phyloP scores from a whole-genome alignment of 2,797 vertebrate genomes.

The Dermochelys coriacea region DNA sequence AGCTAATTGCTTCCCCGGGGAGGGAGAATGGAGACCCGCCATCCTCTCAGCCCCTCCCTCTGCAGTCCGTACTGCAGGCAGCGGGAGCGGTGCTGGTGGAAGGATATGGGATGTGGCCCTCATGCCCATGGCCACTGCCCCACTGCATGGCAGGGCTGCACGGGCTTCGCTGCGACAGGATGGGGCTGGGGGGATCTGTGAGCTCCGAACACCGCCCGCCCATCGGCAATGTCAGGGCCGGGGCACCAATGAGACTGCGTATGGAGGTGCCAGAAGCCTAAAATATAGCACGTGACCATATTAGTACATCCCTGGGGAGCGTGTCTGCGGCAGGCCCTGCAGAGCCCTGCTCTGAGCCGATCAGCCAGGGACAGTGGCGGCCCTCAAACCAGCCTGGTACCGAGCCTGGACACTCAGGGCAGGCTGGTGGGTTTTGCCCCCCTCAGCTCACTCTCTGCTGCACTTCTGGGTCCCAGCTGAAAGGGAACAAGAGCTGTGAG shows the following conservation, averaged over 20 bases:
- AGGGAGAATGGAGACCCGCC: too few species aligned
- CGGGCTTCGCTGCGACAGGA: too few species aligned
- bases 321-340: too few species aligned
- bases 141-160: too few species aligned
- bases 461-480: neutral
- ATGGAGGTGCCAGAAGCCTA: neutral
- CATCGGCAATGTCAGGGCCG: neutral
- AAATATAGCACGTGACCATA: neutral
- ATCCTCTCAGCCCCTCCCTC: too few species aligned
- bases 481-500: neutral
- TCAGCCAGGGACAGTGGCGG: neutral
- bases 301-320: neutral
- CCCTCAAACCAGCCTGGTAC: neutral
- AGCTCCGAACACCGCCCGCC: accelerated
- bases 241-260: accelerated
- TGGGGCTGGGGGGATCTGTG: too few species aligned
- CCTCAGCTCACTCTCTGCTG: neutral
- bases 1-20: too few species aligned
- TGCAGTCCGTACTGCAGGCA: too few species aligned
- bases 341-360: too few species aligned
- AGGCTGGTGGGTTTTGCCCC: neutral
- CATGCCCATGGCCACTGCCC: too few species aligned
- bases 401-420: neutral
- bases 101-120: too few species aligned
- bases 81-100: too few species aligned